These are phyloP conservation scores for Atta texana DNA, from an alignment of 1,140 invertebrate genomes.

Conservation along the genomic window DNA sequence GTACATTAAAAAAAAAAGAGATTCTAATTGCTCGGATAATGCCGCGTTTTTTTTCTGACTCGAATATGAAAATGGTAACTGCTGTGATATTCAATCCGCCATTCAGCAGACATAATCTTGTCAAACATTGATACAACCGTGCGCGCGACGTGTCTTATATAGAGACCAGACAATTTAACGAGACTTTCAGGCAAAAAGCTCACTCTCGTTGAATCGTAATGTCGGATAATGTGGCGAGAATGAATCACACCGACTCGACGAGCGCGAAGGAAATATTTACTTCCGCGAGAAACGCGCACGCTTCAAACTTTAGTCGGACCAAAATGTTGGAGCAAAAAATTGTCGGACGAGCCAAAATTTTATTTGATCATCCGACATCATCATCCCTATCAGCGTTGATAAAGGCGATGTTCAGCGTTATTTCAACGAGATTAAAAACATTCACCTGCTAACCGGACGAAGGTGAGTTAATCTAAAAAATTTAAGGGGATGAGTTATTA, in stretches of 20 bases:
- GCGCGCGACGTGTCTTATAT: constrained; percentile 38
- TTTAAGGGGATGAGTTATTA: constrained; percentile 1
- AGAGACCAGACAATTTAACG: constrained; percentile 57
- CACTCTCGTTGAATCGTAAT: constrained; percentile 45
- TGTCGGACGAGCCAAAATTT: constrained; percentile 7
- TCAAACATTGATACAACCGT: constrained; percentile 46
- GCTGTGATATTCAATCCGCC: constrained; percentile 41
- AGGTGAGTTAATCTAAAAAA: neutral
- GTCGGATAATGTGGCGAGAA: constrained; percentile 43
- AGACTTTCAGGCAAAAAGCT: constrained; percentile 49
- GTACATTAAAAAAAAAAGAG: neutral
- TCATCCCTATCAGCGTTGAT: neutral
- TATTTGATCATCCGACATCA: constrained; percentile 4
- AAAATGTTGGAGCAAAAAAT: neutral
- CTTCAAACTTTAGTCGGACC: neutral
- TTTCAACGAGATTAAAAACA: neutral
- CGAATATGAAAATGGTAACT: neutral
- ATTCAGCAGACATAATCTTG: constrained; percentile 53
- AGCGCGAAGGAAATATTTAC: constrained; percentile 58
- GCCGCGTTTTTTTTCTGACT: constrained; percentile 6
- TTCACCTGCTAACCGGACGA: neutral
- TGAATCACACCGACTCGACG: constrained; percentile 49
- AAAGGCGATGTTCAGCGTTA: neutral
- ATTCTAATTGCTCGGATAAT: constrained; percentile 26
- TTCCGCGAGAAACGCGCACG: constrained; percentile 26